A percentile compares a stretch with the other conserved stretches of the same genome.
These are phyloP conservation scores for Eubasilissa splendida DNA, from an alignment of 2,888 invertebrate genomes.

Conservation along the genomic window DNA sequence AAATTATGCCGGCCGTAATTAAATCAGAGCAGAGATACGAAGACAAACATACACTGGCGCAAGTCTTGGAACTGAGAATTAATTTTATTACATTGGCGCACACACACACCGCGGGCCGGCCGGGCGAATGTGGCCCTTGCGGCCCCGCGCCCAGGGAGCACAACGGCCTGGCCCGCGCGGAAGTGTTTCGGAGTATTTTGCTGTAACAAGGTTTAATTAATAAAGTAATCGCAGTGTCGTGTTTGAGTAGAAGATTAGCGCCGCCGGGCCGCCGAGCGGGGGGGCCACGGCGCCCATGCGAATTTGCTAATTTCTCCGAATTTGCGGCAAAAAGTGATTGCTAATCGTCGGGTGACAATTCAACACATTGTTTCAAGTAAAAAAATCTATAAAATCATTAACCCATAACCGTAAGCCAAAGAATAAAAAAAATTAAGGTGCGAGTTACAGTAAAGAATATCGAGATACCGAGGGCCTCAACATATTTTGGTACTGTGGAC, in stretches of 20 bases:
- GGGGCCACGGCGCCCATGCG: not conserved
- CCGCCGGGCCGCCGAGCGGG: slow-evolving; percentile 19
- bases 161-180: slow-evolving; percentile 21
- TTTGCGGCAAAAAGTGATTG: no score
- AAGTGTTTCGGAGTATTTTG: slow-evolving; percentile 44
- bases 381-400: no score
- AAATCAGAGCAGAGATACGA: slow-evolving; percentile 15
- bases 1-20: slow-evolving; percentile 13
- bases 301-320: no score
- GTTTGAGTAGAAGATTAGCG: slow-evolving; percentile 56
- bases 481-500: no score
- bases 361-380: no score
- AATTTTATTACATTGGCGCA: not conserved
- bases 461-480: no score
- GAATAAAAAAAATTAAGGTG: no score
- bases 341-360: no score
- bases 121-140: slow-evolving; percentile 40
- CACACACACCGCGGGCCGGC: not conserved
- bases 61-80: slow-evolving; percentile 4
- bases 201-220: slow-evolving; percentile 51
- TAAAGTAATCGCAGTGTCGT: slow-evolving; percentile 56
- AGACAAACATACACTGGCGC: slow-evolving; percentile 19
- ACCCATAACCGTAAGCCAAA: no score
- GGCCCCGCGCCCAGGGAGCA: slow-evolving; percentile 7
- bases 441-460: no score